Evolutionary conservation across 2,797 vertebrate species (phyloP).

Genomic region (Melanotaenia pygmaea): DNA sequence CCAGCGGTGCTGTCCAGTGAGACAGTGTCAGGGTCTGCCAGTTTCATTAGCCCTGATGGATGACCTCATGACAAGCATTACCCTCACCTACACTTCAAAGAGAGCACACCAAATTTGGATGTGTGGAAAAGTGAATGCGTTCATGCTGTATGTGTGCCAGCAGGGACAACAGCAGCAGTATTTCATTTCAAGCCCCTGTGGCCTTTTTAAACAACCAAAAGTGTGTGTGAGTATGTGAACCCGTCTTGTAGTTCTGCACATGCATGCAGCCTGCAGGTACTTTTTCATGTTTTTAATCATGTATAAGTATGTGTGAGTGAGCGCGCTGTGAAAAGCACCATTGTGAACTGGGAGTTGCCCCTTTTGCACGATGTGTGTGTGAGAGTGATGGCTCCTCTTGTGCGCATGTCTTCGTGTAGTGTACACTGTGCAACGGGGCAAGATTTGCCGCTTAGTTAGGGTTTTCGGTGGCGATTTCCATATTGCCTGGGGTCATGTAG

Average conservation of each 20-base stretch:
- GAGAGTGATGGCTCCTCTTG: slow-evolving; percentile 37
- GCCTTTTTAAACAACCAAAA: slow-evolving; percentile 44
- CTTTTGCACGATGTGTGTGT: slow-evolving; percentile 20
- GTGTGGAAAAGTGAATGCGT: slow-evolving; percentile 47
- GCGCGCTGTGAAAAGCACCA: slow-evolving; percentile 29
- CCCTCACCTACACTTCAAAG: slow-evolving; percentile 74
- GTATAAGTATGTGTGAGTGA: slow-evolving; percentile 32
- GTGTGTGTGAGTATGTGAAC: slow-evolving; percentile 40
- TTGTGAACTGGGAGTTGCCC: slow-evolving; percentile 50
- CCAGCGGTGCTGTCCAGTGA: slow-evolving; percentile 75
- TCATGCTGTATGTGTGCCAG: slow-evolving; percentile 33
- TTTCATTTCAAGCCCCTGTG: slow-evolving; percentile 55
- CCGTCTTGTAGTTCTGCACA: slow-evolving; percentile 36
- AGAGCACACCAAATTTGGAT: slow-evolving; percentile 54
- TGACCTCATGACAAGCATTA: slow-evolving; percentile 78
- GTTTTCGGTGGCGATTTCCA: slow-evolving; percentile 84
- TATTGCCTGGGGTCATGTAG: slow-evolving; percentile 85
- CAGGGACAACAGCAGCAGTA: slow-evolving; percentile 41
- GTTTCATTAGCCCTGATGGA: slow-evolving; percentile 82
- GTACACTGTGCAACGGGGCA: slow-evolving; percentile 66
- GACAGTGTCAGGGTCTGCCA: slow-evolving; percentile 75
- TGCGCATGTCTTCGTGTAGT: slow-evolving; percentile 61
- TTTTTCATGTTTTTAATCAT: slow-evolving; percentile 55
- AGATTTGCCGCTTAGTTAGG: slow-evolving; percentile 69
- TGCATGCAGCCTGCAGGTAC: slow-evolving; percentile 26